Conservation (phyloP, 2,888 invertebrate species). For the Poecilus cupreus region DNA sequence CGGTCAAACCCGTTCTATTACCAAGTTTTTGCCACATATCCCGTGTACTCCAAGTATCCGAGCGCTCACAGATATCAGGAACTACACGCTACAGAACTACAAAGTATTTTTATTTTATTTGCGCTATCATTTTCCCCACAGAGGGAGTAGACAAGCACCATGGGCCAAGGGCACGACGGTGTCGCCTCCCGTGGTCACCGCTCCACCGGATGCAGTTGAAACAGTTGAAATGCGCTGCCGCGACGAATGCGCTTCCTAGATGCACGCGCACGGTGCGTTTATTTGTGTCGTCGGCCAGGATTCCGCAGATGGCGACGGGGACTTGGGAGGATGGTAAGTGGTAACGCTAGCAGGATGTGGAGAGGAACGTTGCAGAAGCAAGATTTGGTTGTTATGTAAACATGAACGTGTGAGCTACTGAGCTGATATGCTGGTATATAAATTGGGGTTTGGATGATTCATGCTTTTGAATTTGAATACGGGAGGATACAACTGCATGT, state of each 20-base stretch:
- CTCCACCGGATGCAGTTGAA: conserved; percentile 21
- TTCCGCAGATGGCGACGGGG: neutral
- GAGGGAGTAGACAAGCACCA: neutral
- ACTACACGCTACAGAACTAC: neutral
- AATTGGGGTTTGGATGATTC: conserved; percentile 41
- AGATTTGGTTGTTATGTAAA: conserved; percentile 40
- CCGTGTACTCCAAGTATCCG: neutral
- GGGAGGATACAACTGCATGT: neutral
- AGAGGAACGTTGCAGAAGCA: neutral
- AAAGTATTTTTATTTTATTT: neutral
- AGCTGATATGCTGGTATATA: conserved; percentile 34
- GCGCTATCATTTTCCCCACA: neutral
- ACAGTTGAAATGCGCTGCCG: conserved; percentile 19
- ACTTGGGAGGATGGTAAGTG: neutral
- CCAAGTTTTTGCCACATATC: conserved; percentile 18
- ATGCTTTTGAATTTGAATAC: conserved; percentile 41
- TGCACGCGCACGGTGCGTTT: conserved; percentile 39
- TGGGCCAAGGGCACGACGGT: conserved; percentile 1
- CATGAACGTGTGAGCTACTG: conserved; percentile 39
- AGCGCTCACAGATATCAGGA: neutral
- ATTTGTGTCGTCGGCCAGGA: neutral
- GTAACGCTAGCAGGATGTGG: neutral
- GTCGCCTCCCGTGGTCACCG: conserved; percentile 5
- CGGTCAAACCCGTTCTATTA: conserved; percentile 30
- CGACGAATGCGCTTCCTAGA: conserved; percentile 35